phyloP scores from a whole-genome alignment of 2,797 vertebrate species.

The Gephyroberyx darwinii region DNA sequence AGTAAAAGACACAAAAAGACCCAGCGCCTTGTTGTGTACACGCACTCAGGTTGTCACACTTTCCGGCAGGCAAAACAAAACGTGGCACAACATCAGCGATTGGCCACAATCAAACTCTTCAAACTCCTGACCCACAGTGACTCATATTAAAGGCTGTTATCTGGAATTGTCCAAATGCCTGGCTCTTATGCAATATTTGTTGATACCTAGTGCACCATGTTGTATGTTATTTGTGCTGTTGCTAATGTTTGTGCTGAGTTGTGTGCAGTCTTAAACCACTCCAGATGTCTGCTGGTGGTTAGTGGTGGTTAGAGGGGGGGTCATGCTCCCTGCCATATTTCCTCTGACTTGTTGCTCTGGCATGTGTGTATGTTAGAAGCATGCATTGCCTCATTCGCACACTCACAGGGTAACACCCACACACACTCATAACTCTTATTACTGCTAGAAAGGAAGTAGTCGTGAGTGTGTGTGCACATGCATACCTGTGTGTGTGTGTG shows the following conservation, averaged over 20 bases:
- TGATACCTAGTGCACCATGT: slow-evolving; percentile 2
- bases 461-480: neutral
- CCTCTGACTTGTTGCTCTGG: slow-evolving; percentile 65
- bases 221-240: slow-evolving; percentile 32
- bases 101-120: neutral
- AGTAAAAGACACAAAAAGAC: neutral
- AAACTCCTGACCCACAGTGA: neutral
- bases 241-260: slow-evolving; percentile 6
- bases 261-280: slow-evolving; percentile 38
- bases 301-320: neutral
- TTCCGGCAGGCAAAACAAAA: slow-evolving; percentile 4
- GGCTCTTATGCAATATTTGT: slow-evolving; percentile 1
- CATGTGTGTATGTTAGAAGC: slow-evolving; percentile 50
- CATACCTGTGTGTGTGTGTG: neutral
- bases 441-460: slow-evolving; percentile 26
- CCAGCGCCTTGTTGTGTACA: neutral
- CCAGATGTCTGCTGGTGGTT: slow-evolving; percentile 64
- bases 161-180: slow-evolving; percentile 26
- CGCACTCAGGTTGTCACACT: slow-evolving; percentile 16
- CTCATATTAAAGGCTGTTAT: neutral
- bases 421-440: slow-evolving; percentile 4
- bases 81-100: slow-evolving; percentile 6
- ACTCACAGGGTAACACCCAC: neutral
- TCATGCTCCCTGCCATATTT: slow-evolving; percentile 53
- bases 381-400: slow-evolving; percentile 12